These are phyloP conservation scores for Drosophila azteca DNA, from an alignment of 1,140 invertebrate species.

Conservation along the genomic window DNA sequence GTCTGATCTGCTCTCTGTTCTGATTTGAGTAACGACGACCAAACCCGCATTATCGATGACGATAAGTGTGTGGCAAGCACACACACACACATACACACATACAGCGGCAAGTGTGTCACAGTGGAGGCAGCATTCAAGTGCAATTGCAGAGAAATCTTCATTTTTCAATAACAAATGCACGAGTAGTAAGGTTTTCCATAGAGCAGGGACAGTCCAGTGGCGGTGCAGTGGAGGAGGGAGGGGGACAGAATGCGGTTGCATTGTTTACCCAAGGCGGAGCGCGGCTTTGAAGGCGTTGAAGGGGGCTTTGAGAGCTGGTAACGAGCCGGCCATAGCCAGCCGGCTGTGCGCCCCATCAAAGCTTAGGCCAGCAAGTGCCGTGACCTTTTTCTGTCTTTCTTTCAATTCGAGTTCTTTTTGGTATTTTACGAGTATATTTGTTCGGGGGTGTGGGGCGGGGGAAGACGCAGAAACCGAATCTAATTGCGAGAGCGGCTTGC, in stretches of 20 bases:
- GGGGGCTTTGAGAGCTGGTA: not conserved
- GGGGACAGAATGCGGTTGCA: constrained; percentile 23
- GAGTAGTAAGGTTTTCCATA: constrained; percentile 1
- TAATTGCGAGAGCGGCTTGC: constrained; percentile 64
- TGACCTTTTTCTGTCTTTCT: constrained; percentile 68
- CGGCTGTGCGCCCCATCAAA: constrained; percentile 66
- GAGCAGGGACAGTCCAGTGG: not conserved
- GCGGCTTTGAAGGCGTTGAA: constrained; percentile 43
- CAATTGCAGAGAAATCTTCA: constrained; percentile 63
- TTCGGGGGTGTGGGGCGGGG: constrained; percentile 10
- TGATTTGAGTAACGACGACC: constrained; percentile 19
- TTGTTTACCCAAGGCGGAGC: constrained; percentile 62
- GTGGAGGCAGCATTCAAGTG: constrained; percentile 46
- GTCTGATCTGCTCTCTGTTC: not conserved
- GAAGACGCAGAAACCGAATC: constrained; percentile 52
- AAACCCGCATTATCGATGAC: not conserved
- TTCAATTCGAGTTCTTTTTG: constrained; percentile 62
- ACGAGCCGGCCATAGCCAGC: not conserved
- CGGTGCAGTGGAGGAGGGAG: not conserved
- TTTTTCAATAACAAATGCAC: constrained; percentile 31
- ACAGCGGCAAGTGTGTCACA: not conserved
- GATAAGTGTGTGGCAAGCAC: not conserved
- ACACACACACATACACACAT: not conserved
- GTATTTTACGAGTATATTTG: constrained; percentile 13
- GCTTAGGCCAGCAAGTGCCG: constrained; percentile 69